Evolutionary conservation across 2,888 invertebrate species (phyloP).

Genomic region (Griposia aprilina): DNA sequence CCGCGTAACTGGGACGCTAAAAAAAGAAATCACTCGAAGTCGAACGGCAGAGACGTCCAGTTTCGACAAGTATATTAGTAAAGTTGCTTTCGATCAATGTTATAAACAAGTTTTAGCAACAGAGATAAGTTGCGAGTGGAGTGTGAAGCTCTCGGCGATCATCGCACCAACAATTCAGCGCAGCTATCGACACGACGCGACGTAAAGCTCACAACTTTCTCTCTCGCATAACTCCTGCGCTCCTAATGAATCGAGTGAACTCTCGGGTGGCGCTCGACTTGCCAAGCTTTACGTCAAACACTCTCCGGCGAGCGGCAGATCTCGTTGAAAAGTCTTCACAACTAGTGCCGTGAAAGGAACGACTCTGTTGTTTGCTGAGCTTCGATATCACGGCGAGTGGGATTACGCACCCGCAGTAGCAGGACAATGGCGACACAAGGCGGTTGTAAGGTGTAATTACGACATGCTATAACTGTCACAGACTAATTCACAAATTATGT

Average conservation of each 20-base stretch:
- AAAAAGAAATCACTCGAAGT: constrained; percentile 6
- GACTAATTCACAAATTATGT: background rate
- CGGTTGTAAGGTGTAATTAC: background rate
- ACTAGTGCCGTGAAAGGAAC: background rate
- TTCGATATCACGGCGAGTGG: background rate
- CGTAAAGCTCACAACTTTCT: background rate
- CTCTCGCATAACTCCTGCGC: constrained; percentile 4
- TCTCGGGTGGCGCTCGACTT: background rate
- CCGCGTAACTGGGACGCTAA: background rate
- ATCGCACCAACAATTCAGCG: constrained; percentile 35
- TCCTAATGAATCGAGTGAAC: constrained; percentile 6
- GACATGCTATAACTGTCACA: background rate
- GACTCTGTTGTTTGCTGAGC: background rate
- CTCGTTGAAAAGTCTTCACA: background rate
- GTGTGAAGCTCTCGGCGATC: background rate
- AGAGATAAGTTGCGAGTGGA: constrained; percentile 10
- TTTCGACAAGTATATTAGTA: constrained; percentile 5
- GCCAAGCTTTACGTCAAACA: background rate
- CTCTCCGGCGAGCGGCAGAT: background rate
- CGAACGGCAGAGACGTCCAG: background rate
- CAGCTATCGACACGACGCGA: constrained; percentile 11
- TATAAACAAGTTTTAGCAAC: constrained; percentile 22
- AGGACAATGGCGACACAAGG: background rate
- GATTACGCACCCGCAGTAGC: background rate
- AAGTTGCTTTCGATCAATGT: constrained; percentile 36